A percentile compares a stretch with the other conserved stretches of the same genome.
phyloP scores from a whole-genome alignment of 2,113 vertebrate genomes.

The Hemiscyllium ocellatum region DNA sequence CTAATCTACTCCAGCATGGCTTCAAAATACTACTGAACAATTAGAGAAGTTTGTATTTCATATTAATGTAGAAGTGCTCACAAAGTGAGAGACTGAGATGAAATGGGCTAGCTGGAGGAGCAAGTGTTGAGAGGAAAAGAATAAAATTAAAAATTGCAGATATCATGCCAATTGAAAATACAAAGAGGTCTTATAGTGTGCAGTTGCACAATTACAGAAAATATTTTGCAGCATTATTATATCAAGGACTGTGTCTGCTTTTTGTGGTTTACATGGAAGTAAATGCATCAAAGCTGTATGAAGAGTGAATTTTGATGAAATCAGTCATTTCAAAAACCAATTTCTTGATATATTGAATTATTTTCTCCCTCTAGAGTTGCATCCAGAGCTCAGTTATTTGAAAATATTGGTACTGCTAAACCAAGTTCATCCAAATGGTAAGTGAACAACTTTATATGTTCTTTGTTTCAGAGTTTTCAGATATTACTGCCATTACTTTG shows the following conservation, averaged over 20 bases:
- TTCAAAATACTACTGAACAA: background rate
- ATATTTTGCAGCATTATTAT: background rate
- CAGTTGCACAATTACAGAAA: background rate
- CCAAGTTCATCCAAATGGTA: conserved; percentile 69
- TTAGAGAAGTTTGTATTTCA: background rate
- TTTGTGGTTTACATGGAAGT: background rate
- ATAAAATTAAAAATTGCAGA: background rate
- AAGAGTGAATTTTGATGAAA: background rate
- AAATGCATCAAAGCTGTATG: background rate
- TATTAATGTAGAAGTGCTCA: background rate
- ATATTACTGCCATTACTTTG: background rate
- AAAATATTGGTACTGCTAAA: conserved; percentile 72
- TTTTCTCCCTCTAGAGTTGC: conserved; percentile 68
- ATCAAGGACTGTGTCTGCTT: background rate
- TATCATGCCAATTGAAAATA: background rate
- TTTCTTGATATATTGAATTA: background rate
- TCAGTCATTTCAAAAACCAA: background rate
- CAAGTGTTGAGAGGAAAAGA: background rate
- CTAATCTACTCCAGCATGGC: background rate
- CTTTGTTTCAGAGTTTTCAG: background rate
- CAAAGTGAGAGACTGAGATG: background rate
- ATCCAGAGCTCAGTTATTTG: conserved; percentile 70
- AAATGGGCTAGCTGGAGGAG: background rate
- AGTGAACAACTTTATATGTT: conserved; percentile 41
- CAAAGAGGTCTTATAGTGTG: background rate